Conservation (phyloP, 2,888 invertebrate genomes). For the Trissolcus japonicus region DNA sequence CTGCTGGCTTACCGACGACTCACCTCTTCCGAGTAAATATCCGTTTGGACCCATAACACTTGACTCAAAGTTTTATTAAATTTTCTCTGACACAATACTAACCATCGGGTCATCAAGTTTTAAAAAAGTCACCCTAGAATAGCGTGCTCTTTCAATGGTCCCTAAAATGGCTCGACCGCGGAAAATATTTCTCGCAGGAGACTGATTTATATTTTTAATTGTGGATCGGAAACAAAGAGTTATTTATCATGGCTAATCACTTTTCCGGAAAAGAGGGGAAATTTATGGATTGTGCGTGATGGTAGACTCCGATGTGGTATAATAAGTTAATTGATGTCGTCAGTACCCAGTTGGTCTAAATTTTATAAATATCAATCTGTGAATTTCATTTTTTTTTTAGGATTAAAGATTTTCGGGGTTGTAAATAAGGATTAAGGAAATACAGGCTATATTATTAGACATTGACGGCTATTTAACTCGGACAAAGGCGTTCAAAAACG, state of each 20-base stretch:
- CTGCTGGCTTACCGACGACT: conserved; percentile 37
- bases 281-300: conserved; percentile 38
- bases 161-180: conserved; percentile 20
- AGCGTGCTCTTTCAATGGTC: conserved; percentile 19
- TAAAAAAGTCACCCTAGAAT: conserved; percentile 34
- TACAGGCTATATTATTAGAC: conserved; percentile 5
- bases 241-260: conserved; percentile 42
- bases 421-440: background rate
- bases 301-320: background rate
- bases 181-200: conserved; percentile 12
- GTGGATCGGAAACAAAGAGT: conserved; percentile 29
- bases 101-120: conserved; percentile 16
- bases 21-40: conserved; percentile 57
- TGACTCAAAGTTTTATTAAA: conserved; percentile 56
- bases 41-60: conserved; percentile 54
- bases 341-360: conserved; percentile 1
- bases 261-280: conserved; percentile 13
- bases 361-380: too few species aligned
- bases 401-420: too few species aligned
- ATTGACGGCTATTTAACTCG: conserved; percentile 5
- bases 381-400: too few species aligned
- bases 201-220: conserved; percentile 53
- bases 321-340: conserved; percentile 6
- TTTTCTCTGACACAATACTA: conserved; percentile 36
- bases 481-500: conserved; percentile 5